These are phyloP conservation scores for Trialeurodes vaporariorum DNA, from an alignment of 1,140 invertebrate species.

Conservation along the genomic window DNA sequence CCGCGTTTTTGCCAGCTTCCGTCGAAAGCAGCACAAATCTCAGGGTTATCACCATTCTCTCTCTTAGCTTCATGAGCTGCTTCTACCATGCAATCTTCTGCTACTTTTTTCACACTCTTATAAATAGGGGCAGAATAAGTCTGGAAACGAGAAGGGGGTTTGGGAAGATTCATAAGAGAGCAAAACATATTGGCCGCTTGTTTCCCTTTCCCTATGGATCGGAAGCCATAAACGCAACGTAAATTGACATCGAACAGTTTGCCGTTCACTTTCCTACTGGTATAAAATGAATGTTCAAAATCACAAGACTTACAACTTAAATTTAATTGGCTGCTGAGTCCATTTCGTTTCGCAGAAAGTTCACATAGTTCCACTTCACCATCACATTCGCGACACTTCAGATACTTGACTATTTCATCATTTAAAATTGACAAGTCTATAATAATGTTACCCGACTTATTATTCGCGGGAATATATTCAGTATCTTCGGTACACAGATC, in stretches of 20 bases:
- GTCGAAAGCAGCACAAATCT: constrained; percentile 18
- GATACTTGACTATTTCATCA: neutral
- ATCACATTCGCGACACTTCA: neutral
- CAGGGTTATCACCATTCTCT: neutral
- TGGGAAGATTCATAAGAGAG: neutral
- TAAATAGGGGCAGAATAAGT: neutral
- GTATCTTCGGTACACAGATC: no score
- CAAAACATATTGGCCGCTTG: neutral
- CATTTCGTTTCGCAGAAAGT: neutral
- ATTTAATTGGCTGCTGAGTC: neutral
- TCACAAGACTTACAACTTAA: neutral
- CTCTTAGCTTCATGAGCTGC: constrained; percentile 1
- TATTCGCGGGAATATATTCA: no score
- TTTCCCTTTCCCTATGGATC: neutral
- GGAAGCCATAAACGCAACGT: neutral
- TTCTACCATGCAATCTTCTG: constrained; percentile 5
- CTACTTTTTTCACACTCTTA: neutral
- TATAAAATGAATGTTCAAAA: no score
- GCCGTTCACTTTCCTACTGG: neutral
- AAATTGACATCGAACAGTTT: neutral
- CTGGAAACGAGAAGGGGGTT: neutral
- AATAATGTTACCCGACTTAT: neutral
- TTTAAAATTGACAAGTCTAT: neutral
- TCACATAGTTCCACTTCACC: neutral
- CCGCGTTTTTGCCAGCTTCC: constrained; percentile 21